Percentiles rank a stretch among this genome's conserved stretches.
phyloP scores from a whole-genome alignment of 2,113 vertebrate genomes.

The Prolemur simus region DNA sequence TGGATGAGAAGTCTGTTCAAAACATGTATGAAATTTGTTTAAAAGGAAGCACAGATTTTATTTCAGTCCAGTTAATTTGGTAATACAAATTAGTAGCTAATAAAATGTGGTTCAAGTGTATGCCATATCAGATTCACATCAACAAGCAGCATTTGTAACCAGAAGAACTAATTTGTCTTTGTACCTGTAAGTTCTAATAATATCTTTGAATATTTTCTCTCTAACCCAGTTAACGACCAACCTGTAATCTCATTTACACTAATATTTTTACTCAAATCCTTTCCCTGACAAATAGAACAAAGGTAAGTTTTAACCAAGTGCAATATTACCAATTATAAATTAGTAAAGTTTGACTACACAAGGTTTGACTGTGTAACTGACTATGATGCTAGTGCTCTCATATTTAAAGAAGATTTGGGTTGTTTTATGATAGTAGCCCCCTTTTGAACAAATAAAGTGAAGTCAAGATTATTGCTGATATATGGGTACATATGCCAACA shows the following conservation, averaged over 20 bases:
- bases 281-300: conserved; percentile 28
- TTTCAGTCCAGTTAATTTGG: not conserved
- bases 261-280: not conserved
- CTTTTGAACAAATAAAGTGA: not conserved
- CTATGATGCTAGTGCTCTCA: not conserved
- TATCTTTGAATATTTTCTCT: not conserved
- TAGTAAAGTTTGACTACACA: not conserved
- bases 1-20: not conserved
- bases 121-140: not conserved
- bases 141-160: not conserved
- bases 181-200: not conserved
- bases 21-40: not conserved
- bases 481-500: not conserved
- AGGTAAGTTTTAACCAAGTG: not conserved
- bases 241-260: not conserved
- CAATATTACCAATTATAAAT: not conserved
- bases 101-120: not conserved
- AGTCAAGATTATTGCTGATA: not conserved
- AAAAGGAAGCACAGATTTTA: conserved; percentile 17
- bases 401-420: not conserved
- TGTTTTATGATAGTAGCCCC: not conserved
- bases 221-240: not conserved
- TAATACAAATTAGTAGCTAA: not conserved
- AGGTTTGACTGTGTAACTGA: not conserved
- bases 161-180: not conserved